These are phyloP conservation scores for Brachionus rotundiformis DNA, from an alignment of 1,140 invertebrate genomes.

Conservation along the genomic window DNA sequence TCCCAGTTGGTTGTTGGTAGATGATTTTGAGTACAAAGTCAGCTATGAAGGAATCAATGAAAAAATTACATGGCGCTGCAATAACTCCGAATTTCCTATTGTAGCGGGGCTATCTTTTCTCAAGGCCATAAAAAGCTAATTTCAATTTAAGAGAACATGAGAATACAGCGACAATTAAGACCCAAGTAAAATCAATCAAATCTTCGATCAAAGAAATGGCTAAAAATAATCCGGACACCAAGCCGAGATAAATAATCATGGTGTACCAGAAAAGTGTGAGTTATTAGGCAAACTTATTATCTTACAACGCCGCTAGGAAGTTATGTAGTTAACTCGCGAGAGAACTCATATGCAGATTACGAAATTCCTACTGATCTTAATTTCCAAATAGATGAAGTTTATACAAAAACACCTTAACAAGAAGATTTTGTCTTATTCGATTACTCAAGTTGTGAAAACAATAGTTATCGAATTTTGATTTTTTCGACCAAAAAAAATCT, in stretches of 20 bases:
- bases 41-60: not conserved
- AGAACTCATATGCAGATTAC: not conserved
- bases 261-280: not conserved
- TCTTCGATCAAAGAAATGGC: not conserved
- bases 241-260: not conserved
- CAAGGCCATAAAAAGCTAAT: not conserved
- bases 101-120: not conserved
- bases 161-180: not conserved
- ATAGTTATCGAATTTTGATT: not conserved
- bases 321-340: not conserved
- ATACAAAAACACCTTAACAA: not conserved
- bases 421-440: not conserved
- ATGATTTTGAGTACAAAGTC: not conserved
- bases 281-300: not conserved
- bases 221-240: not conserved
- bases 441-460: conserved; percentile 10
- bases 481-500: not conserved
- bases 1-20: not conserved
- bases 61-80: not conserved
- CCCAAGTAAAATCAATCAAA: not conserved
- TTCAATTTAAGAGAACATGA: not conserved
- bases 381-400: not conserved
- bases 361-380: not conserved
- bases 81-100: not conserved
- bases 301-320: not conserved